Evolutionary conservation across 2,113 vertebrate species (phyloP).

Genomic region (Protobothrops mucrosquamatus): DNA sequence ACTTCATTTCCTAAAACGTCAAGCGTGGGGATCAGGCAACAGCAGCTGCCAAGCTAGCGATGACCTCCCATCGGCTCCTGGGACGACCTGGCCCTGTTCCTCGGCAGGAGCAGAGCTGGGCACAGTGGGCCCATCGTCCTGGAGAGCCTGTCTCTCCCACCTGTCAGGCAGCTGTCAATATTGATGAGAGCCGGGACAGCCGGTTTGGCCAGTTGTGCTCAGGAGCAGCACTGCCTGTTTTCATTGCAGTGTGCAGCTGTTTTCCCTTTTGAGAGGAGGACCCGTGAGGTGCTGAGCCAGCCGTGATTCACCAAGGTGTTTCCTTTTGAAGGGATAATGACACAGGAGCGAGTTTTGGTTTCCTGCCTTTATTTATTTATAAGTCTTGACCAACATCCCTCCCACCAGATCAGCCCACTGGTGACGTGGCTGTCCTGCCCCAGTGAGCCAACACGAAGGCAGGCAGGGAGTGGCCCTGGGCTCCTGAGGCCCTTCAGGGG

Average conservation of each 20-base stretch:
- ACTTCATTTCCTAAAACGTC: neutral
- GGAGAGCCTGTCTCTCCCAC: neutral
- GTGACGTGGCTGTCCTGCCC: neutral
- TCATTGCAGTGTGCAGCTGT: neutral
- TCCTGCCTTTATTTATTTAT: slow-evolving; percentile 22
- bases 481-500: neutral
- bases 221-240: slow-evolving; percentile 11
- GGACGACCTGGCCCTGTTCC: neutral
- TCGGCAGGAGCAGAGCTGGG: neutral
- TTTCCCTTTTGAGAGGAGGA: neutral
- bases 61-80: neutral
- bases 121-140: neutral
- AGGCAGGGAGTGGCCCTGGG: neutral
- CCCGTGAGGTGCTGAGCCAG: neutral
- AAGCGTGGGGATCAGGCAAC: neutral
- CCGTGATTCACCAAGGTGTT: slow-evolving; percentile 42
- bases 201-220: neutral
- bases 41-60: neutral
- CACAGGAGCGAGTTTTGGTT: neutral
- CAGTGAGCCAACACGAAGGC: neutral
- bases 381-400: neutral
- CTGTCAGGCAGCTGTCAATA: neutral
- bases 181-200: slow-evolving; percentile 15
- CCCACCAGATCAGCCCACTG: neutral
- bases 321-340: slow-evolving; percentile 20